A percentile compares a stretch with the other conserved stretches of the same genome.
Conservation (phyloP, 2,797 vertebrate genomes). For the Parambassis ranga region DNA sequence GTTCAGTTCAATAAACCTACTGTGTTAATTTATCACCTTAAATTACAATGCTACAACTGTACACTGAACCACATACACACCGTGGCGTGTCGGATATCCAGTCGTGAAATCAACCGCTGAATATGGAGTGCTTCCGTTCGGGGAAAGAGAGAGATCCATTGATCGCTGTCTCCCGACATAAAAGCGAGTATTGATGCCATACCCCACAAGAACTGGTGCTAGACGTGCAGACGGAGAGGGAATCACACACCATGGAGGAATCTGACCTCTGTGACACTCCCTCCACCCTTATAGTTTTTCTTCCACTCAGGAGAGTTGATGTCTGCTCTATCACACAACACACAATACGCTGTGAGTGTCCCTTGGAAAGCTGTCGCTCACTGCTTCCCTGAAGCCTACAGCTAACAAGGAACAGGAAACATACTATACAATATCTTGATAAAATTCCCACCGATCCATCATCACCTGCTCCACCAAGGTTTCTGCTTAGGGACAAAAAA, state of each 20-base stretch:
- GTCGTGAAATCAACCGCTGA: conserved; percentile 72
- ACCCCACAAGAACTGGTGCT: conserved; percentile 52
- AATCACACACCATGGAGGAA: conserved; percentile 39
- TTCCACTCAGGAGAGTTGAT: not conserved
- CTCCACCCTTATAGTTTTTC: not conserved
- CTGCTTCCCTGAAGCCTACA: not conserved
- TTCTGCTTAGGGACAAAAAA: conserved; percentile 8
- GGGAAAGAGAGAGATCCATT: conserved; percentile 63
- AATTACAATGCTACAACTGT: conserved; percentile 45
- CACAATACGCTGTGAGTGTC: not conserved
- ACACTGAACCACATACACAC: conserved; percentile 16
- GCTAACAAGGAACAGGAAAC: conserved; percentile 7
- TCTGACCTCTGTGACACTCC: conserved; percentile 42
- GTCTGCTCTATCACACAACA: conserved; percentile 10
- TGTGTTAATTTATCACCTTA: conserved; percentile 62
- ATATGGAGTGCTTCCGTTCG: conserved; percentile 73
- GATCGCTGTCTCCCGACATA: conserved; percentile 74
- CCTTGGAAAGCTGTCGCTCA: not conserved
- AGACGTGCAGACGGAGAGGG: conserved; percentile 42
- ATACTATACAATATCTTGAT: not conserved
- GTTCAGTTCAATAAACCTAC: conserved; percentile 34
- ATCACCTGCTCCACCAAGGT: not conserved
- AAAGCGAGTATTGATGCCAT: conserved; percentile 69
- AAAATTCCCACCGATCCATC: not conserved
- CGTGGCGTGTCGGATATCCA: conserved; percentile 66